Conservation (phyloP, 35 echinoderm and acorn worm genomes). For the Heliocidaris erythrogramma region DNA sequence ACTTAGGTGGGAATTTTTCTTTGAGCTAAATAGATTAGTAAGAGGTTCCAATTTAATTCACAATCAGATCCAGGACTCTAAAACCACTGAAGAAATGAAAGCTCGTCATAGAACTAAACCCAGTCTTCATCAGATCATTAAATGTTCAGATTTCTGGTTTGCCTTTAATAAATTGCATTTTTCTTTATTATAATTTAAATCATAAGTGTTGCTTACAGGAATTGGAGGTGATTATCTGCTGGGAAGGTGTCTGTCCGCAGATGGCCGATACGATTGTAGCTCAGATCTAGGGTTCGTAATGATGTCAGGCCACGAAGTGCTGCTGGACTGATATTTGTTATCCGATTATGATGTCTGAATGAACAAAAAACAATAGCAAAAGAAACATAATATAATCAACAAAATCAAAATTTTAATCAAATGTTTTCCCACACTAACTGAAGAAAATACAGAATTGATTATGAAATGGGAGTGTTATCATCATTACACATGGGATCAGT, state of each 20-base stretch:
- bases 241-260: conserved; percentile 38
- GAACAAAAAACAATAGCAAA: background rate
- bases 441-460: too few relatives aligned
- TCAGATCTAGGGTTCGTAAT: conserved; percentile 39
- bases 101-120: background rate
- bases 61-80: too few relatives aligned
- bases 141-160: background rate
- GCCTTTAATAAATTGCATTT: background rate
- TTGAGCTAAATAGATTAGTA: too few relatives aligned
- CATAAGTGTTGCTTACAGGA: conserved; percentile 30
- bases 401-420: background rate
- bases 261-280: conserved; percentile 46
- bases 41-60: too few relatives aligned
- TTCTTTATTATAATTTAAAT: background rate
- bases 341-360: conserved; percentile 48
- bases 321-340: conserved; percentile 39
- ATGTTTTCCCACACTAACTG: too few relatives aligned
- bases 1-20: too few relatives aligned
- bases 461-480: too few relatives aligned
- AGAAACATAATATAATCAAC: background rate
- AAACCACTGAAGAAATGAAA: too few relatives aligned
- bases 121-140: background rate
- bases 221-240: background rate
- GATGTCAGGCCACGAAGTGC: conserved; percentile 45
- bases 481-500: too few relatives aligned